Evolutionary conservation across 64 coral and sea anemone species (phyloP).

Genomic region (Montipora efflorescens): DNA sequence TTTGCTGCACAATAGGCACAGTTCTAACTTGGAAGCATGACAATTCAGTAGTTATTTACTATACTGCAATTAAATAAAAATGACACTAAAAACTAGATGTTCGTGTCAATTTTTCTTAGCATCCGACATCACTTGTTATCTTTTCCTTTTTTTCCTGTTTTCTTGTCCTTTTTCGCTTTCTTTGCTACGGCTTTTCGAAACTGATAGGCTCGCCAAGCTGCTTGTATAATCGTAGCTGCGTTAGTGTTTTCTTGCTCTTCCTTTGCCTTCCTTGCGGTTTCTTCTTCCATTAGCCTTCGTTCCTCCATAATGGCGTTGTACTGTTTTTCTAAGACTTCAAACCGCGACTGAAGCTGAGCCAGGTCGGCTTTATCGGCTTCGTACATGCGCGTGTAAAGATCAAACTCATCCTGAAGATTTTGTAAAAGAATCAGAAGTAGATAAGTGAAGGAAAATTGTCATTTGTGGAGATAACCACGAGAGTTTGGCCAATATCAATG

Average conservation of each 20-base stretch:
- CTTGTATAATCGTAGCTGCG: conserved; percentile 62
- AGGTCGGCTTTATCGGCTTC: conserved; percentile 85
- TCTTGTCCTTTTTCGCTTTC: conserved; percentile 29
- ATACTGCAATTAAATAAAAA: too few species aligned
- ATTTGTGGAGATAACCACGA: too few species aligned
- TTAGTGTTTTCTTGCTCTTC: conserved; percentile 47
- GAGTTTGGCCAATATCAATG: too few species aligned
- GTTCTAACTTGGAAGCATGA: neutral
- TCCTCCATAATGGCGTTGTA: conserved; percentile 90
- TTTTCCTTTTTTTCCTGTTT: conserved; percentile 48
- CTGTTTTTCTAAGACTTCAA: conserved; percentile 68
- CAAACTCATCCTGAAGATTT: conserved; percentile 68
- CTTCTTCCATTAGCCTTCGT: conserved; percentile 59
- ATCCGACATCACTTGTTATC: neutral
- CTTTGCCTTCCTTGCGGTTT: conserved; percentile 46
- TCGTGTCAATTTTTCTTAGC: neutral
- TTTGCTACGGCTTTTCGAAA: conserved; percentile 29
- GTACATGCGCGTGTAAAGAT: conserved; percentile 78
- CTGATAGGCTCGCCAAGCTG: conserved; percentile 66
- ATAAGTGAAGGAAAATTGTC: too few species aligned
- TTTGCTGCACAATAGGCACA: too few species aligned
- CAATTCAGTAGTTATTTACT: too few species aligned
- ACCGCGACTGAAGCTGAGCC: conserved; percentile 43
- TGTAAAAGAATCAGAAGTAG: neutral
- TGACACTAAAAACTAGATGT: neutral